Conservation (phyloP, 2,797 vertebrate genomes). For the Pseudotriccus pelzelni region DNA sequence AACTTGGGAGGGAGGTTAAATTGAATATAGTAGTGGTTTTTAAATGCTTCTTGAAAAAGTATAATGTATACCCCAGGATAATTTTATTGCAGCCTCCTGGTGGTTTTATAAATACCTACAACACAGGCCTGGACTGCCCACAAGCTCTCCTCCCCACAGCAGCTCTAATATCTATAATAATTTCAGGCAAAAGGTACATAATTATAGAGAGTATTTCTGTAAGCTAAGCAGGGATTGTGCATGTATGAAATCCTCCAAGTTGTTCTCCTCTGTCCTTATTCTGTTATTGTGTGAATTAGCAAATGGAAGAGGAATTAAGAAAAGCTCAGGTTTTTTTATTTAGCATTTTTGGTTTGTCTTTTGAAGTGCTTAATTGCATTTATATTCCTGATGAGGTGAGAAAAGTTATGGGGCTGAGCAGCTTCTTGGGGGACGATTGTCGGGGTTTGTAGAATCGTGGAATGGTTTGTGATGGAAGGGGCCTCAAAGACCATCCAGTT, state of each 20-base stretch:
- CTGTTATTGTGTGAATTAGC: not conserved
- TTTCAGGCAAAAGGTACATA: not conserved
- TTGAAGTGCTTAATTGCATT: not conserved
- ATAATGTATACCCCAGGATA: not conserved
- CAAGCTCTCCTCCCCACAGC: slow-evolving; percentile 5
- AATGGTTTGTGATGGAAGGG: not conserved
- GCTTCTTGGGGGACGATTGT: not conserved
- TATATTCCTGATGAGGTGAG: not conserved
- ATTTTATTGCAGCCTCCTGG: slow-evolving; percentile 38
- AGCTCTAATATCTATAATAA: not conserved
- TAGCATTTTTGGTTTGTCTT: not conserved
- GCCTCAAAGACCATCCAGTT: not conserved
- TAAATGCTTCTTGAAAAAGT: slow-evolving; percentile 3
- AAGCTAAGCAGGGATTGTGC: not conserved
- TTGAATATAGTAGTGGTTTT: not conserved
- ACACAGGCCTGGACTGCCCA: not conserved
- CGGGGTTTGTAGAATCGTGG: not conserved
- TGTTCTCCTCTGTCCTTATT: not conserved
- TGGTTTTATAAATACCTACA: slow-evolving; percentile 39
- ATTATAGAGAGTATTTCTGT: not conserved
- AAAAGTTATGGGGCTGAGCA: not conserved
- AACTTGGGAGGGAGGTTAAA: slow-evolving; percentile 10
- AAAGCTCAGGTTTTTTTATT: not conserved
- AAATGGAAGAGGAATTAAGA: not conserved
- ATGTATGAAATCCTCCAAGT: not conserved